These are phyloP conservation scores for Acrocephalus kingi DNA, from an alignment of 2,113 vertebrate genomes.

Conservation along the genomic window DNA sequence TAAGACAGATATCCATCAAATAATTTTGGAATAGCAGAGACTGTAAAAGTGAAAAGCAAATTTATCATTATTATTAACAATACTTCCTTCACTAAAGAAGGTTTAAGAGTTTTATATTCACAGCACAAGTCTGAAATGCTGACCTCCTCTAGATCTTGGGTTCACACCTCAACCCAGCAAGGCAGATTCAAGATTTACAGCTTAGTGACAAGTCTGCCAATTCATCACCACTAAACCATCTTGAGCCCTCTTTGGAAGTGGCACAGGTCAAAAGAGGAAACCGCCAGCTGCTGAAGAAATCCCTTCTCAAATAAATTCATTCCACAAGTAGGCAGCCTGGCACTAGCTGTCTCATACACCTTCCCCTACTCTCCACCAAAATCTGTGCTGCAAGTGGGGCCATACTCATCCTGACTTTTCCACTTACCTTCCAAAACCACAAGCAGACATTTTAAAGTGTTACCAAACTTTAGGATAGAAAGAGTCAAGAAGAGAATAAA, in stretches of 20 bases:
- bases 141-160: neutral
- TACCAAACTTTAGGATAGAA: neutral
- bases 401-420: neutral
- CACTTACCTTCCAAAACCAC: neutral
- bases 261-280: conserved; percentile 45
- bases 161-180: conserved; percentile 41
- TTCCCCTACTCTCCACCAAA: neutral
- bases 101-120: neutral
- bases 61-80: neutral
- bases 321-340: neutral
- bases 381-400: neutral
- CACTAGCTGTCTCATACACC: neutral
- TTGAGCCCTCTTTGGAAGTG: neutral
- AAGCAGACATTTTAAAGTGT: neutral
- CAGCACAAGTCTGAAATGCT: neutral
- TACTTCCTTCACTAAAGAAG: neutral
- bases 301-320: conserved; percentile 38
- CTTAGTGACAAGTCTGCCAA: conserved; percentile 54
- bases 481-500: neutral
- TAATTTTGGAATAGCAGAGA: neutral
- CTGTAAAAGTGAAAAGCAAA: neutral
- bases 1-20: neutral
- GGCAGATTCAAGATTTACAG: conserved; percentile 48
- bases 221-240: conserved; percentile 55
- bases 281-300: conserved; percentile 38